Evolutionary conservation across 35 echinoderm and acorn worm genomes (phyloP).

Genomic region (Holothuria glaberrima): DNA sequence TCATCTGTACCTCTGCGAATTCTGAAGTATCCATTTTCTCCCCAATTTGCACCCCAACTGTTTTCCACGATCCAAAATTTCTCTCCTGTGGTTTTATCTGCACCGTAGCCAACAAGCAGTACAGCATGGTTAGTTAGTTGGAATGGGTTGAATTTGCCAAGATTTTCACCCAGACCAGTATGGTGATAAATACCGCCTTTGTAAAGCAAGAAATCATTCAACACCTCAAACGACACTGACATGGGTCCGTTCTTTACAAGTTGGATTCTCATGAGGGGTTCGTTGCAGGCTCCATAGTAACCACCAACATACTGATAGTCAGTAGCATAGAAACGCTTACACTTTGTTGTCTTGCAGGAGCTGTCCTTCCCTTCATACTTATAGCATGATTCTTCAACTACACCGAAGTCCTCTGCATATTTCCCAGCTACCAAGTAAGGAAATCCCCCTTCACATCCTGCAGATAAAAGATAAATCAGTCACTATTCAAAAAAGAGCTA

Average conservation of each 20-base stretch:
- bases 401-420: constrained; percentile 93
- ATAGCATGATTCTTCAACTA: constrained; percentile 88
- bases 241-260: constrained; percentile 95
- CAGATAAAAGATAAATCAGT: background rate
- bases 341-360: constrained; percentile 69
- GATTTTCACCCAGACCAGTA: constrained; percentile 42
- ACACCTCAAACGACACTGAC: constrained; percentile 83
- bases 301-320: constrained; percentile 93
- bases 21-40: constrained; percentile 87
- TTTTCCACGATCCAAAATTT: constrained; percentile 96
- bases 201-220: constrained; percentile 79
- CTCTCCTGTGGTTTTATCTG: constrained; percentile 65
- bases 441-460: constrained; percentile 93
- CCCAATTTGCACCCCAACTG: constrained; percentile 89
- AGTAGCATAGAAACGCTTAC: constrained; percentile 87
- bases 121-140: constrained; percentile 93
- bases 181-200: constrained; percentile 91
- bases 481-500: no score
- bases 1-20: constrained; percentile 88
- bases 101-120: constrained; percentile 83
- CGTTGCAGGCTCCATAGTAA: constrained; percentile 95
- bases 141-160: constrained; percentile 82
- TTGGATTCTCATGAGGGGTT: constrained; percentile 84
- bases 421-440: constrained; percentile 95
- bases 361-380: constrained; percentile 75